These are phyloP conservation scores for Shinisaurus crocodilurus DNA, from an alignment of 2,113 vertebrate genomes.

Conservation along the genomic window DNA sequence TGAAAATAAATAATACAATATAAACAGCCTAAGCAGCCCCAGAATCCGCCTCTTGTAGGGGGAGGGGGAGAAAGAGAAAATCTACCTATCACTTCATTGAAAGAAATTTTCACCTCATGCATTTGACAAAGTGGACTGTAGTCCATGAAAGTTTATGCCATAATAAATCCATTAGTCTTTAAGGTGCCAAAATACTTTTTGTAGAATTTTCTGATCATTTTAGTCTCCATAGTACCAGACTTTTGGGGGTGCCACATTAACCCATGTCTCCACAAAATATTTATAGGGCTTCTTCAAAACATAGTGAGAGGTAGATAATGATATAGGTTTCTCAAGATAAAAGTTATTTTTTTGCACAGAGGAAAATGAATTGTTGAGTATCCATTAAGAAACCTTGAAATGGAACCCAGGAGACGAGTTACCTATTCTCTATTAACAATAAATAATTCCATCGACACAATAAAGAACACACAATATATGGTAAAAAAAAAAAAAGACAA, in stretches of 20 bases:
- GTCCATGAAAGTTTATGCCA: neutral
- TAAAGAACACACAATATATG: neutral
- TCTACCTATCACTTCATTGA: neutral
- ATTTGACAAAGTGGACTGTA: neutral
- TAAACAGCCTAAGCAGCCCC: neutral
- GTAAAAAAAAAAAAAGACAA: constrained; percentile 34
- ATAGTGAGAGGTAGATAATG: neutral
- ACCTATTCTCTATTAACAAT: neutral
- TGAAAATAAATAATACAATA: neutral
- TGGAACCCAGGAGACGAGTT: neutral
- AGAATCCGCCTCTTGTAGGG: no score
- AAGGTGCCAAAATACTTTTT: neutral
- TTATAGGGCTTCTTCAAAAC: constrained; percentile 26
- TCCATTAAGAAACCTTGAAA: constrained; percentile 40
- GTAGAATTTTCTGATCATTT: neutral
- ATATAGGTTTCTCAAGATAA: neutral
- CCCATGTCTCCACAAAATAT: neutral
- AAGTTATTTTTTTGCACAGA: neutral
- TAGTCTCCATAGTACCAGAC: neutral
- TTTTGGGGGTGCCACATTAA: neutral
- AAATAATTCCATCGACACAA: neutral
- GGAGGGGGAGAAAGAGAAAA: neutral
- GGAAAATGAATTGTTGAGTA: constrained; percentile 1
- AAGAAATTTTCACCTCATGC: neutral
- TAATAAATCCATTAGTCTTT: neutral